phyloP scores from a whole-genome alignment of 2,888 invertebrate species.

The Diplazon laetatorius region DNA sequence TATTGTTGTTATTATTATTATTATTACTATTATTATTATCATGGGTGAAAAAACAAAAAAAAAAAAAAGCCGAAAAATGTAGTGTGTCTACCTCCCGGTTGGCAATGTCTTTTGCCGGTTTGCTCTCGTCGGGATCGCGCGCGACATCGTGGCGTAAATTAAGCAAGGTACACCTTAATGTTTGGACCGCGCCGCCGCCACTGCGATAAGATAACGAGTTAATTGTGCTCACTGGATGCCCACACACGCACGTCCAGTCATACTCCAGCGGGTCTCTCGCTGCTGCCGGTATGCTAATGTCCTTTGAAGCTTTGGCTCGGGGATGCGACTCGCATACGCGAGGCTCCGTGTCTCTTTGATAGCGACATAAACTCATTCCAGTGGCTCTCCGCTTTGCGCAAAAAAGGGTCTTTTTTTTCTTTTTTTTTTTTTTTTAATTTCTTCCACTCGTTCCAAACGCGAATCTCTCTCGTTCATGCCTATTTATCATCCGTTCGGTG shows the following conservation, averaged over 20 bases:
- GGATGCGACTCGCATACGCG: constrained; percentile 78
- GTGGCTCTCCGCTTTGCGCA: constrained; percentile 77
- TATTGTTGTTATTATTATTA: too few relatives aligned
- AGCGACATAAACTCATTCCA: constrained; percentile 81
- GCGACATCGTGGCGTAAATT: constrained; percentile 80
- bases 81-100: constrained; percentile 31
- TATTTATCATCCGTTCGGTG: too few relatives aligned
- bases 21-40: too few relatives aligned
- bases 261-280: constrained; percentile 69
- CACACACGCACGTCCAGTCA: constrained; percentile 80
- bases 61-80: not conserved
- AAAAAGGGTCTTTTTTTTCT: constrained; percentile 75
- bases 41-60: too few relatives aligned
- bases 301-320: constrained; percentile 78
- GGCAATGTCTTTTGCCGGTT: constrained; percentile 49
- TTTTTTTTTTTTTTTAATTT: not conserved
- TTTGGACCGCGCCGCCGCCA: constrained; percentile 79
- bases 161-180: constrained; percentile 81
- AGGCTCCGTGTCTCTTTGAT: constrained; percentile 81
- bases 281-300: constrained; percentile 81
- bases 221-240: constrained; percentile 82
- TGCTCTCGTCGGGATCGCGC: constrained; percentile 61
- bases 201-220: constrained; percentile 82
- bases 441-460: too few relatives aligned
- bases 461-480: too few relatives aligned